Evolutionary conservation across 2,113 vertebrate species (phyloP).

Genomic region (Colinus virginianus): DNA sequence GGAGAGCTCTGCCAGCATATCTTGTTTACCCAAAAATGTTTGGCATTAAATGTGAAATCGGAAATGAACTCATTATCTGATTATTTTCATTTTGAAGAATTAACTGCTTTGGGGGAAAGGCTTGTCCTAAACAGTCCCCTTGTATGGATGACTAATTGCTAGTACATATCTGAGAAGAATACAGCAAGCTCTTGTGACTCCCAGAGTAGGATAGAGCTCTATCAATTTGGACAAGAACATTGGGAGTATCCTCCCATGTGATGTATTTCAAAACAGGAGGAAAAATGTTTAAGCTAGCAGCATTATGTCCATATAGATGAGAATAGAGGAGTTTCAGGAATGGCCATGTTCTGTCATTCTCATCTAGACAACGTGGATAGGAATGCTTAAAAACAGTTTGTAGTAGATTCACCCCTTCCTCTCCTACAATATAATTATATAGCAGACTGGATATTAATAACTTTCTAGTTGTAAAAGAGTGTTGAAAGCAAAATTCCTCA

Average conservation of each 20-base stretch:
- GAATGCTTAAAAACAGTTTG: neutral
- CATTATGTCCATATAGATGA: conserved; percentile 10
- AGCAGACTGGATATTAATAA: neutral
- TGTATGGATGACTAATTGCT: conserved; percentile 70
- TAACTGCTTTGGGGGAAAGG: conserved; percentile 74
- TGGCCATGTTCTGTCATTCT: neutral
- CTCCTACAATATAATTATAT: neutral
- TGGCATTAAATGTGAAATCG: conserved; percentile 79
- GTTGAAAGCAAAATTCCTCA: neutral
- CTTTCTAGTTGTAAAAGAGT: neutral
- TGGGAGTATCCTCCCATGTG: neutral
- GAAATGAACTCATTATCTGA: conserved; percentile 85
- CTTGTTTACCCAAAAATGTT: conserved; percentile 79
- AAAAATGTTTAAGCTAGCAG: conserved; percentile 20
- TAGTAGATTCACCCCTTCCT: neutral
- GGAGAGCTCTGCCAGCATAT: conserved; percentile 69
- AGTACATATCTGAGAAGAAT: conserved; percentile 32
- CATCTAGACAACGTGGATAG: neutral
- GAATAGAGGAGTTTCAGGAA: neutral
- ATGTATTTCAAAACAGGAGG: conserved; percentile 31
- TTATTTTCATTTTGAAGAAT: conserved; percentile 83
- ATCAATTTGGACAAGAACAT: conserved; percentile 5
- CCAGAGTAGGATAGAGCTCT: neutral
- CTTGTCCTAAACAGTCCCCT: conserved; percentile 69
- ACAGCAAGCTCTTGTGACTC: neutral